A percentile compares a stretch with the other conserved stretches of the same genome.
phyloP scores from a whole-genome alignment of 92 coral and sea anemone genomes.

The Pocillopora meandrina region DNA sequence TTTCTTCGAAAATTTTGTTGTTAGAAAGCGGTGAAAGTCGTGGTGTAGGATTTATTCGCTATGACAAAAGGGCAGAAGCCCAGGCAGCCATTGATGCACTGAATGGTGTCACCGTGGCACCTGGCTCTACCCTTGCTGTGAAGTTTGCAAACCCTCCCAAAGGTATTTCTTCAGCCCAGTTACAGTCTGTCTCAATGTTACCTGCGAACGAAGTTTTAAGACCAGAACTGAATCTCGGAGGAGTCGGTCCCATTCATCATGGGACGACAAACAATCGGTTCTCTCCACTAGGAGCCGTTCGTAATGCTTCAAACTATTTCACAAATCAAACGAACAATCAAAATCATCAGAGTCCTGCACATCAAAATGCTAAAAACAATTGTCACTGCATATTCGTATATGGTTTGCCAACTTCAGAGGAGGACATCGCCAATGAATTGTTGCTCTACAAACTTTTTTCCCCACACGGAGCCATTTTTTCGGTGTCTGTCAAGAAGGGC shows the following conservation, averaged over 20 bases:
- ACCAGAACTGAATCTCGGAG: slow-evolving; percentile 76
- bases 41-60: slow-evolving; percentile 97
- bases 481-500: slow-evolving; percentile 82
- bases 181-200: slow-evolving; percentile 38
- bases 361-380: slow-evolving; percentile 54
- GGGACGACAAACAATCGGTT: slow-evolving; percentile 88
- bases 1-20: slow-evolving; percentile 91
- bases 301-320: background rate
- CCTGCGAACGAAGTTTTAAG: slow-evolving; percentile 52
- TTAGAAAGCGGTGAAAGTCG: slow-evolving; percentile 91
- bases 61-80: slow-evolving; percentile 91
- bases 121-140: slow-evolving; percentile 73
- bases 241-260: slow-evolving; percentile 90
- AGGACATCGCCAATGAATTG: slow-evolving; percentile 34
- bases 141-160: slow-evolving; percentile 97
- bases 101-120: slow-evolving; percentile 73
- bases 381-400: slow-evolving; percentile 94
- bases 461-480: slow-evolving; percentile 89
- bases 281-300: slow-evolving; percentile 72
- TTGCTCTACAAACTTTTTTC: slow-evolving; percentile 85
- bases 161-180: slow-evolving; percentile 63
- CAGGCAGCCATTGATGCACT: slow-evolving; percentile 89
- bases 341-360: slow-evolving; percentile 42
- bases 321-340: background rate
- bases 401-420: slow-evolving; percentile 83